These are phyloP conservation scores for Parambassis ranga DNA, from an alignment of 2,797 vertebrate genomes.

Conservation along the genomic window DNA sequence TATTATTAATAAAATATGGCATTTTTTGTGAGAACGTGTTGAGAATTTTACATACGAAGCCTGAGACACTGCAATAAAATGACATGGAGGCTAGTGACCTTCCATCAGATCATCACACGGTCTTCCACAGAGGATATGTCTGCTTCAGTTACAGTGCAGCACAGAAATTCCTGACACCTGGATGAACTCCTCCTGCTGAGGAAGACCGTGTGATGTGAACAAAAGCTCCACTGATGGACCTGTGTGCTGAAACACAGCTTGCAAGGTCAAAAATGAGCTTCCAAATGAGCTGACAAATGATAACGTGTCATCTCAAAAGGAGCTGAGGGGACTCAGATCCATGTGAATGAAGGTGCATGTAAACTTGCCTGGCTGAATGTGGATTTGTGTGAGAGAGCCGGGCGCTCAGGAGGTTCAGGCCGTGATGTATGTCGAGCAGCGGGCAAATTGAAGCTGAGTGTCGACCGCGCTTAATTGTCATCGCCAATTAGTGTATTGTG, in stretches of 20 bases:
- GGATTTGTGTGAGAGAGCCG: conserved; percentile 20
- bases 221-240: not conserved
- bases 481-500: conserved; percentile 96
- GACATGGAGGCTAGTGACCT: too few relatives aligned
- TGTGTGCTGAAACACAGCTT: not conserved
- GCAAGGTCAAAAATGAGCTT: not conserved
- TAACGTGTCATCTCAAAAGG: conserved; percentile 1
- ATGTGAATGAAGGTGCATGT: conserved; percentile 19
- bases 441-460: conserved; percentile 85
- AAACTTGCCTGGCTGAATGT: conserved; percentile 38
- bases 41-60: too few relatives aligned
- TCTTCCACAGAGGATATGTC: not conserved
- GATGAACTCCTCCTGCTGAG: not conserved
- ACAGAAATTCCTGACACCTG: not conserved
- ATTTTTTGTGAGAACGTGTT: too few relatives aligned
- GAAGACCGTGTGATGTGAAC: not conserved
- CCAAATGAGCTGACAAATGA: not conserved
- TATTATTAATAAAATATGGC: too few relatives aligned
- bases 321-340: not conserved
- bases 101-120: too few relatives aligned
- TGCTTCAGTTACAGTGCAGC: not conserved
- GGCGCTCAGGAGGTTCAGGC: conserved; percentile 12
- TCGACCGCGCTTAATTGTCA: conserved; percentile 89
- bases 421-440: conserved; percentile 66
- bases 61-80: too few relatives aligned